Evolutionary conservation across 2,113 vertebrate genomes (phyloP).

Genomic region (Sakesphorus luctuosus): DNA sequence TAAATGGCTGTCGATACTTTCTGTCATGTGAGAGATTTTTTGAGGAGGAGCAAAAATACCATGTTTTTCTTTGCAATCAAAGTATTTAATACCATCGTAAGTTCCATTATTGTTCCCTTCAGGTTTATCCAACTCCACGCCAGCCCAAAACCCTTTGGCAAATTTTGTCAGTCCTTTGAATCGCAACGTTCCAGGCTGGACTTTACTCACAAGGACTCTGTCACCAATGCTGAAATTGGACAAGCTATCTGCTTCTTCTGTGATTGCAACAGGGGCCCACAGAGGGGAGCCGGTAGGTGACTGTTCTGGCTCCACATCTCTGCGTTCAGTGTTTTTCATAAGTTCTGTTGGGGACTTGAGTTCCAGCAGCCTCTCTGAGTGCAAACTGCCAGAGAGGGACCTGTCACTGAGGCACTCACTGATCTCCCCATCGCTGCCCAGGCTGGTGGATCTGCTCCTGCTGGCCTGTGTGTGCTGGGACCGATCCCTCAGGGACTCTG

Average conservation of each 20-base stretch:
- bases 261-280: constrained; percentile 7
- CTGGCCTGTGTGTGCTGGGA: constrained; percentile 56
- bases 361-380: constrained; percentile 79
- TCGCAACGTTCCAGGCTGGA: constrained; percentile 89
- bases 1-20: constrained; percentile 70
- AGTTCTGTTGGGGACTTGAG: constrained; percentile 73
- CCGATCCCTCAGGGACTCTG: constrained; percentile 48
- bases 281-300: neutral
- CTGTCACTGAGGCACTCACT: constrained; percentile 80
- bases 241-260: constrained; percentile 73
- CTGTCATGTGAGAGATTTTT: constrained; percentile 86
- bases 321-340: constrained; percentile 67
- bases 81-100: constrained; percentile 87
- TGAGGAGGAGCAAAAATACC: constrained; percentile 95
- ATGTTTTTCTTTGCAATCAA: constrained; percentile 85
- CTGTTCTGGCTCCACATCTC: constrained; percentile 62
- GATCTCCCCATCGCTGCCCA: constrained; percentile 82
- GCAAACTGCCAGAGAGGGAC: constrained; percentile 71
- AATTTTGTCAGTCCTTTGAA: constrained; percentile 93
- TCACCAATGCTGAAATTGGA: constrained; percentile 84
- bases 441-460: constrained; percentile 62
- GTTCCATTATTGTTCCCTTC: constrained; percentile 94
- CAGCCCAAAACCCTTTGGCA: constrained; percentile 93
- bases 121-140: constrained; percentile 91
- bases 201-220: constrained; percentile 87